Conservation (phyloP, 2,113 vertebrate genomes). For the Mugil cephalus region DNA sequence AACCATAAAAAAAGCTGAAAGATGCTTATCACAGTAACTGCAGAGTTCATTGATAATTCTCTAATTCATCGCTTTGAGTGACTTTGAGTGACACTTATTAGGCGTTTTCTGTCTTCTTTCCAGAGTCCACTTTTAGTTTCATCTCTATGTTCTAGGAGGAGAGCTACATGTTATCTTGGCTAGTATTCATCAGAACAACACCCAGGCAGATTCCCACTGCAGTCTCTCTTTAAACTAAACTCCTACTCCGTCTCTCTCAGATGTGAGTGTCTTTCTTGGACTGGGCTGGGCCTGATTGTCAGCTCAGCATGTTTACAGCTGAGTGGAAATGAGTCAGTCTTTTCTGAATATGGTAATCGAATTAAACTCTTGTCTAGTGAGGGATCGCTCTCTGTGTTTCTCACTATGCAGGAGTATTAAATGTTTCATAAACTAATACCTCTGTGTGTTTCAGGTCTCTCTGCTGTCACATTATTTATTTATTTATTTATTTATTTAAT, state of each 20-base stretch:
- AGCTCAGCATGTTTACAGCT: conserved; percentile 70
- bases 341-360: conserved; percentile 71
- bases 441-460: conserved; percentile 17
- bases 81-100: too few species aligned
- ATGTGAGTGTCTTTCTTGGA: conserved; percentile 30
- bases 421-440: conserved; percentile 55
- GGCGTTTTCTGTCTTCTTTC: too few species aligned
- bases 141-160: background rate
- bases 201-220: background rate
- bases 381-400: conserved; percentile 44
- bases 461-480: conserved; percentile 11
- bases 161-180: background rate
- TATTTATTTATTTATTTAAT: conserved; percentile 12
- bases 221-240: conserved; percentile 15
- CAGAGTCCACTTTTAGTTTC: background rate
- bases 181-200: background rate
- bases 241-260: conserved; percentile 20
- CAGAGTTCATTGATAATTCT: background rate
- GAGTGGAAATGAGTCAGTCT: conserved; percentile 62
- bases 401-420: conserved; percentile 45
- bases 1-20: too few species aligned
- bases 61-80: background rate
- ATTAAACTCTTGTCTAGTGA: conserved; percentile 61
- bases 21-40: background rate
- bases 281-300: conserved; percentile 52